Percentiles rank a stretch among this genome's conserved stretches.
Conservation (phyloP, 2,888 invertebrate genomes). For the Diarsia brunnea region DNA sequence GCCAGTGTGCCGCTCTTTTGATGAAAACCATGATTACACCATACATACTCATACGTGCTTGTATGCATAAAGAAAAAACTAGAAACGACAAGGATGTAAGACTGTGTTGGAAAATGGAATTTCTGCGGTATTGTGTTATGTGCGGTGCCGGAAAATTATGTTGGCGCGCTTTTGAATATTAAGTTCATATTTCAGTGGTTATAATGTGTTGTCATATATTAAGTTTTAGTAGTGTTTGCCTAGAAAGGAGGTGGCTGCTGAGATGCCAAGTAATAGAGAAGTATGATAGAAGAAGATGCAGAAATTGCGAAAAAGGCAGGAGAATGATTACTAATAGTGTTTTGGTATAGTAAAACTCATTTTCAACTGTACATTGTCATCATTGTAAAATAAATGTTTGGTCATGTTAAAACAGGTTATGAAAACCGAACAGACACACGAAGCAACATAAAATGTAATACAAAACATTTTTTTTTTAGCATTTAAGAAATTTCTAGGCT, state of each 20-base stretch:
- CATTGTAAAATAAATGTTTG: neutral
- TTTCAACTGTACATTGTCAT: neutral
- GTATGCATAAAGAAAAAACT: slow-evolving; percentile 61
- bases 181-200: slow-evolving; percentile 44
- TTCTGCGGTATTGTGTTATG: slow-evolving; percentile 36
- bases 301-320: too few relatives aligned
- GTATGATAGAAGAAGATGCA: too few relatives aligned
- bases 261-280: too few relatives aligned
- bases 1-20: slow-evolving; percentile 84
- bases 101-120: slow-evolving; percentile 26
- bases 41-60: slow-evolving; percentile 77
- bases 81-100: slow-evolving; percentile 62
- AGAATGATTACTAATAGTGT: neutral
- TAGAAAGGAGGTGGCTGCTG: too few relatives aligned
- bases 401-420: neutral
- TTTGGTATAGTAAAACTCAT: neutral
- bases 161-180: slow-evolving; percentile 40
- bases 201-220: slow-evolving; percentile 4
- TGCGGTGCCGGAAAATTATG: slow-evolving; percentile 42
- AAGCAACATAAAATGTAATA: neutral
- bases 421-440: neutral
- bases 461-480: neutral
- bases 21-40: slow-evolving; percentile 88
- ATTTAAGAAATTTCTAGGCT: neutral
- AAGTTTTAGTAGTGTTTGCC: neutral